A percentile compares a stretch with the other conserved stretches of the same genome.
Conservation (phyloP, 2,113 vertebrate genomes). For the Oreocharis arfaki region DNA sequence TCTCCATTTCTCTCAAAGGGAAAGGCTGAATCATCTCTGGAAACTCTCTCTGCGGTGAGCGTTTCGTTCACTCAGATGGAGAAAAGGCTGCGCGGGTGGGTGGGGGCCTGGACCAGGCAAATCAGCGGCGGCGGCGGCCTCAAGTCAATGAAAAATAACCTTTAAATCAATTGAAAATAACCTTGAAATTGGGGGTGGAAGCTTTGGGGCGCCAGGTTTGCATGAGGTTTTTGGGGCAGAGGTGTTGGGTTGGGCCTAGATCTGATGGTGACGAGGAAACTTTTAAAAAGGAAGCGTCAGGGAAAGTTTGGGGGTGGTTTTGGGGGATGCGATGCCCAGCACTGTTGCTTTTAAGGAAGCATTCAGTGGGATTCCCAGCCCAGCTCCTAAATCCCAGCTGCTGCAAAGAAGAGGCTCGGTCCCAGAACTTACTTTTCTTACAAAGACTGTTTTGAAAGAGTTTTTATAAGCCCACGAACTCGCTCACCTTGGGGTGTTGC, state of each 20-base stretch:
- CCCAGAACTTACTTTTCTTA: background rate
- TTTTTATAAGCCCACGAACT: background rate
- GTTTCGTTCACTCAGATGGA: background rate
- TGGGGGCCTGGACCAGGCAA: background rate
- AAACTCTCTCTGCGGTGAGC: background rate
- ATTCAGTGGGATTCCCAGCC: background rate
- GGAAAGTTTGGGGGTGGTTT: background rate
- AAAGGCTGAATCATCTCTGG: conserved; percentile 7
- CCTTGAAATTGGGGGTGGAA: background rate
- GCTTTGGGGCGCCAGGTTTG: fast-evolving
- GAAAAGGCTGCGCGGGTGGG: background rate
- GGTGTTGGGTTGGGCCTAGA: background rate
- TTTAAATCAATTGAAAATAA: background rate
- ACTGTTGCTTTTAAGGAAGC: fast-evolving
- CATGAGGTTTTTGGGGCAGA: too few species aligned
- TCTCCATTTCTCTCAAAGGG: background rate
- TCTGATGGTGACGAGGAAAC: background rate
- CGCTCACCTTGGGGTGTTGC: background rate
- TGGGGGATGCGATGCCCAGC: background rate
- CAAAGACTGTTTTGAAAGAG: background rate
- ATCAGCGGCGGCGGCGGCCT: fast-evolving
- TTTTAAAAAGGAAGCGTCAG: background rate
- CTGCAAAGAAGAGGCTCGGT: background rate
- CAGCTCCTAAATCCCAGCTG: background rate
- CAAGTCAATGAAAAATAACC: background rate